phyloP scores from a whole-genome alignment of 2,797 vertebrate genomes.

The Poecilia gillii region DNA sequence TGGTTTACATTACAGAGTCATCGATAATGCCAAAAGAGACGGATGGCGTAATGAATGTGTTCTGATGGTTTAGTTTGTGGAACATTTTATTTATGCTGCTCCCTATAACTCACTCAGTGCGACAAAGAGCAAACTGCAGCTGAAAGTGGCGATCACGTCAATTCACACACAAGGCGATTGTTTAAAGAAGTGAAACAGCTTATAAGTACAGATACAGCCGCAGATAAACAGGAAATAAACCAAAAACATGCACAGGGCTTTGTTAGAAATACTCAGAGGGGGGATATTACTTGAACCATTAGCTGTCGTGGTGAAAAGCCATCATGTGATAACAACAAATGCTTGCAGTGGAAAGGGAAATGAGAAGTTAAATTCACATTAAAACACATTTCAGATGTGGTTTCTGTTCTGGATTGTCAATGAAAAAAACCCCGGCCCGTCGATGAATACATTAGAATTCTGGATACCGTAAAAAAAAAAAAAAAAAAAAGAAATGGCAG shows the following conservation, averaged over 20 bases:
- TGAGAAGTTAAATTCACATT: conserved; percentile 22
- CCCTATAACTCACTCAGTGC: background rate
- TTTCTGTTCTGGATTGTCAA: conserved; percentile 16
- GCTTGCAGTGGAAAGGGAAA: conserved; percentile 3
- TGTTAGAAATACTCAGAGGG: background rate
- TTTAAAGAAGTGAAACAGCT: background rate
- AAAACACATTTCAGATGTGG: conserved; percentile 6
- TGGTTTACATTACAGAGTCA: conserved; percentile 15
- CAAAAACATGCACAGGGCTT: background rate
- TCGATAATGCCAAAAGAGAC: background rate
- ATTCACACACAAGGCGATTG: background rate
- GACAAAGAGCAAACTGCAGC: background rate
- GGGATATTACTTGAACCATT: background rate
- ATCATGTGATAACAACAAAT: conserved; percentile 5
- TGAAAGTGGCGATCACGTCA: background rate
- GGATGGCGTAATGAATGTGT: background rate
- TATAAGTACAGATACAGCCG: background rate
- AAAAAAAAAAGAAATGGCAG: background rate
- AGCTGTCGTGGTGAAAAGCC: background rate
- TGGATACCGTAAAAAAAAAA: background rate
- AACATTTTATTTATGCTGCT: conserved; percentile 1
- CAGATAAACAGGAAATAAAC: background rate
- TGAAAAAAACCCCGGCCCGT: conserved; percentile 8
- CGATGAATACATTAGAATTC: conserved; percentile 29
- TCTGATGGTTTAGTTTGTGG: conserved; percentile 5